Base-by-base conservation (phyloP, 1,140 invertebrate genomes). In the Chymomyza costata region DNA sequence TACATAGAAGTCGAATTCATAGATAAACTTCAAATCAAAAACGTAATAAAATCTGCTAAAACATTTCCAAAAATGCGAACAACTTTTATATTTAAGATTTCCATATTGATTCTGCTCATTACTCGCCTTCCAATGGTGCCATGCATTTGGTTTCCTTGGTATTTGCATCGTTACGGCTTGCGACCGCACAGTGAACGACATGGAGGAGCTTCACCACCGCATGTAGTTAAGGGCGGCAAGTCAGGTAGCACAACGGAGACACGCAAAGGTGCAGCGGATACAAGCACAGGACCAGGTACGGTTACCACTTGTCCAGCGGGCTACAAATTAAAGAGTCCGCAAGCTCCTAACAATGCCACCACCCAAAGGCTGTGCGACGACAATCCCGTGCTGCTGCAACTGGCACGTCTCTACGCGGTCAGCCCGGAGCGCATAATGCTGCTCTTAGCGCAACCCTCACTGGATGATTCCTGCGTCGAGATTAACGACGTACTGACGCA, bases 371-470 rank as follows among this genome's bases (percentile, higher is more conserved):
- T 58, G 1, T 85, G 83, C 49, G 66, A 85, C 19, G 83, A 85
- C 28, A 85, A 85, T 57, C 67, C 70, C 6, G 31, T 85, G 19
- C 49, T 85, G 11, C 40, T 81, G 44, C 80, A 83, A 48, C 49
- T 85, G 40, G 83, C 83, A 8, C 64, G 73, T 2, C 59, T 85
- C 2, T 76, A 83, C 38, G 53, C 80, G 6, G 57, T 68, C 6
- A 83, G 83, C 63, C 83, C 83, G 7, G 83, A 85, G 48, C 55
- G 83, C 5, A 82, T 85, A 51, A 52, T 85, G 2, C 37, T 76
- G 19, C 34, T 85, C 14, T 37, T 85, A 28, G 54, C 83, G 0
- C 56, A 65, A 37, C 62, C 70, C 1, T 56, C 61, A 5, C 18
- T 81, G 1, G 2, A 14, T 1, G 55, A 65, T 0, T 63, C 65